Base-by-base conservation (phyloP, 1,140 invertebrate genomes). In the Zaprionus ornatus region DNA sequence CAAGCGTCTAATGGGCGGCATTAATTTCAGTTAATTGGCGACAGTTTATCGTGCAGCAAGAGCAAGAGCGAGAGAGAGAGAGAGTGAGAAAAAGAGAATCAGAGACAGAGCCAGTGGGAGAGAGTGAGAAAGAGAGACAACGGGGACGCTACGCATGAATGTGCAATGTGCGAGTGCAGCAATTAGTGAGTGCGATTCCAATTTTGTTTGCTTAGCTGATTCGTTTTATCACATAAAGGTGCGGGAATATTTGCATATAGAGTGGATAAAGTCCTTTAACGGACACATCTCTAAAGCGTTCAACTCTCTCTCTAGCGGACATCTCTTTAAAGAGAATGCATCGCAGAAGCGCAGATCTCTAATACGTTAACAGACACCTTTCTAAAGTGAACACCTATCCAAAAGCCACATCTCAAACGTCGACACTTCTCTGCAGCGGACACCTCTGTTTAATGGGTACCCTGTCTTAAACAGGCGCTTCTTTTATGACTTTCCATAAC, bases 11-110 rank as follows among this genome's bases (percentile, higher is more conserved):
- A 70, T 74, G 52, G 57, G 52, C 52, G 66, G 40, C 72, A 63
- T 70, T 59, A 56, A 74, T 74, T 74, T 69, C 59, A 70, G 40
- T 50, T 70, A 74, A 70, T 74, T 74, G 66, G 40, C 9, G 45
- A 50, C 45, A 23, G 17, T 50, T 50, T 50, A 23, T 17, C 29
- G 9, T 29, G 40, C 40, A 17, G 37, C 15, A 4, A 15, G 37
- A 1, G 4, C 0, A 17, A 3, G 3, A 10, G 17, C 3, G 17
- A n/a, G 37, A 13, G 37, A 4, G 15, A 17, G 45, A 4, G 4
- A 10, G 45, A 12, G 10, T 7, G 29, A n/a, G 17, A 48, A 4
- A 50, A 4, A 6, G 45, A 50, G 45, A 13, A 7, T 1, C 15
- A 45, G 2, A 45, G n/a, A 5, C 3, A 45, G 4, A 45, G 40